Conservation (phyloP, 2,888 invertebrate species). For the Acanthacorydalis orientalis region DNA sequence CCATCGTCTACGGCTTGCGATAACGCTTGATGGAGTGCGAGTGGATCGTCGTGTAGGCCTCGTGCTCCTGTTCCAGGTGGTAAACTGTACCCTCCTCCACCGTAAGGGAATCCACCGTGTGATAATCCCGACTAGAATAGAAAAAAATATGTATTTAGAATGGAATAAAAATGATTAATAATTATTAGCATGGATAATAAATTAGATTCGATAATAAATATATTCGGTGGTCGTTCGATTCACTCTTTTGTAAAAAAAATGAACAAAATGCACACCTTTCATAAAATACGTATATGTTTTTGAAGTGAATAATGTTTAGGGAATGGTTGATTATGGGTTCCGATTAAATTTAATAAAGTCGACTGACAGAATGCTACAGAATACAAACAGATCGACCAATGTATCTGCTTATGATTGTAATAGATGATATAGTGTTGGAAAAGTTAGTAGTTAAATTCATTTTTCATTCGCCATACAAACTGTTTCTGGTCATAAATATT, state of each 20-base stretch:
- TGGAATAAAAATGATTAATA: conserved; percentile 15
- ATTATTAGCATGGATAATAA: background rate
- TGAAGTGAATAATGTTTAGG: no score
- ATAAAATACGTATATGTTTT: no score
- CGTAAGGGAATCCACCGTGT: conserved; percentile 35
- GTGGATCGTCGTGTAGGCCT: conserved; percentile 44
- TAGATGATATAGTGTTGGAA: no score
- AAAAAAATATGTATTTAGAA: conserved; percentile 21
- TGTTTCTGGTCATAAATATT: no score
- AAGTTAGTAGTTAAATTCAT: no score
- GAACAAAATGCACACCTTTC: no score
- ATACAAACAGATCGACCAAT: no score
- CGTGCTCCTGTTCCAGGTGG: conserved; percentile 22
- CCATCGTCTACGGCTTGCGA: conserved; percentile 53
- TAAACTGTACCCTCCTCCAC: conserved; percentile 28
- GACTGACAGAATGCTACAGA: no score
- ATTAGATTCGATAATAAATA: background rate
- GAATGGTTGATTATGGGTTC: no score
- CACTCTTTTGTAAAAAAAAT: background rate
- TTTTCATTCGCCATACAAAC: no score
- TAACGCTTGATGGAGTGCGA: conserved; percentile 68
- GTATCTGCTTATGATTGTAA: no score
- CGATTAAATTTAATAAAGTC: no score
- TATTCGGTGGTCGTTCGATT: background rate
- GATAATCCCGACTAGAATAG: conserved; percentile 33